These are phyloP conservation scores for Phrynosoma platyrhinos DNA, from an alignment of 2,113 vertebrate species.

Conservation along the genomic window DNA sequence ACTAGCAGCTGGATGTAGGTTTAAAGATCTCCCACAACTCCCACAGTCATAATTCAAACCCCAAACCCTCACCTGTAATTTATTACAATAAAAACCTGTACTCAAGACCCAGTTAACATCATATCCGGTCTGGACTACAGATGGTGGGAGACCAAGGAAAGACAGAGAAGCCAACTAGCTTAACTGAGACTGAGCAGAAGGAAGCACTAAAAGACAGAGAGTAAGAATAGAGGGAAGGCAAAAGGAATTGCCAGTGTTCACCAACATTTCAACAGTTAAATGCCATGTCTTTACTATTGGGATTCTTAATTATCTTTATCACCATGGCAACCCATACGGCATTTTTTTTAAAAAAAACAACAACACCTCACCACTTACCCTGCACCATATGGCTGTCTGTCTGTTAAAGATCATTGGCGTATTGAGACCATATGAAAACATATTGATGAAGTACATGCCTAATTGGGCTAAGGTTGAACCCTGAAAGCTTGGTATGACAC, in stretches of 20 bases:
- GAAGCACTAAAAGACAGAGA: neutral
- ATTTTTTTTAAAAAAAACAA: neutral
- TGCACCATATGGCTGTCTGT: neutral
- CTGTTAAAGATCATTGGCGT: slow-evolving; percentile 36
- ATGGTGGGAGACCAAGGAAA: neutral
- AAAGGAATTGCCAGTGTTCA: neutral
- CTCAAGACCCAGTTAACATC: neutral
- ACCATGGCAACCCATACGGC: slow-evolving; percentile 18
- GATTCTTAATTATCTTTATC: slow-evolving; percentile 22
- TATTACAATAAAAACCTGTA: neutral
- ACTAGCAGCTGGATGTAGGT: too few species aligned
- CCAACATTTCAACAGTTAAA: neutral
- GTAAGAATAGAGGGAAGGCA: too few species aligned
- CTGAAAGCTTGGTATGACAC: neutral
- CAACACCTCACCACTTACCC: neutral
- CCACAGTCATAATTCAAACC: neutral
- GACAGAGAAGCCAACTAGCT: neutral
- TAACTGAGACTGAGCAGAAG: neutral
- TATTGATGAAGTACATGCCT: neutral
- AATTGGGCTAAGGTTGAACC: neutral
- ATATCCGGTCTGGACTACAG: neutral
- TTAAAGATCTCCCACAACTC: neutral
- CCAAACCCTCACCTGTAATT: neutral
- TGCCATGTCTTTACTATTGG: slow-evolving; percentile 3
- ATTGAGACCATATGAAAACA: slow-evolving; percentile 33